phyloP scores from a whole-genome alignment of 2,888 invertebrate species.

The Taenaris catops region DNA sequence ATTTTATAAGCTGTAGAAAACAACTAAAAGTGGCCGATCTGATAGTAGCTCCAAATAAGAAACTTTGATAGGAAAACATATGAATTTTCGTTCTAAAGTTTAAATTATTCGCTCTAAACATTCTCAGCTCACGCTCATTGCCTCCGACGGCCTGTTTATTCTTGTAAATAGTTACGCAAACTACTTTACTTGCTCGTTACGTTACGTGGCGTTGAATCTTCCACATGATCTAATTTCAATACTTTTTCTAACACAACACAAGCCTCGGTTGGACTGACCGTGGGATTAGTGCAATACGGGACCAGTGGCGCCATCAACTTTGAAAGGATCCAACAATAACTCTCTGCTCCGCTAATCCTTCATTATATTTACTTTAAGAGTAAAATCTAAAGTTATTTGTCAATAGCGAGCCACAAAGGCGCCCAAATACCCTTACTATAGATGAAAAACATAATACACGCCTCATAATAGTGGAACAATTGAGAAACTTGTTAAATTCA shows the following conservation, averaged over 20 bases:
- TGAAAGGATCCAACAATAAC: slow-evolving; percentile 42
- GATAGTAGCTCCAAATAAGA: slow-evolving; percentile 22
- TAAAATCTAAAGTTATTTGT: slow-evolving; percentile 77
- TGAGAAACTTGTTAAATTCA: slow-evolving; percentile 75
- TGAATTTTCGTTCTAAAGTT: slow-evolving; percentile 24
- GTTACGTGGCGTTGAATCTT: slow-evolving; percentile 40
- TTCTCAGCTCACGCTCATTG: slow-evolving; percentile 30
- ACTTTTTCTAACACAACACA: slow-evolving; percentile 44
- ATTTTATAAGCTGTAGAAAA: slow-evolving; percentile 42
- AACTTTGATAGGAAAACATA: slow-evolving; percentile 19
- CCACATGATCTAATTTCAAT: slow-evolving; percentile 66
- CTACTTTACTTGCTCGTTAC: slow-evolving; percentile 43
- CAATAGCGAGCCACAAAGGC: slow-evolving; percentile 76
- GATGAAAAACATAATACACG: slow-evolving; percentile 72
- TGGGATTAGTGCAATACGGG: slow-evolving; percentile 60
- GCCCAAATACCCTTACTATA: slow-evolving; percentile 74
- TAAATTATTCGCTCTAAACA: slow-evolving; percentile 27
- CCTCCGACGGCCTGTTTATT: slow-evolving; percentile 38
- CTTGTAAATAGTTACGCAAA: slow-evolving; percentile 56
- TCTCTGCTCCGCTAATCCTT: slow-evolving; percentile 62
- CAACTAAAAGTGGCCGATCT: too few species aligned
- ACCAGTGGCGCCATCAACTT: slow-evolving; percentile 61
- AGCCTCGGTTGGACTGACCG: slow-evolving; percentile 36
- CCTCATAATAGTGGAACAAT: slow-evolving; percentile 73
- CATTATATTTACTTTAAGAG: slow-evolving; percentile 65